These are phyloP conservation scores for Chinchilla lanigera DNA, from an alignment of 2,113 vertebrate genomes.

Conservation along the genomic window DNA sequence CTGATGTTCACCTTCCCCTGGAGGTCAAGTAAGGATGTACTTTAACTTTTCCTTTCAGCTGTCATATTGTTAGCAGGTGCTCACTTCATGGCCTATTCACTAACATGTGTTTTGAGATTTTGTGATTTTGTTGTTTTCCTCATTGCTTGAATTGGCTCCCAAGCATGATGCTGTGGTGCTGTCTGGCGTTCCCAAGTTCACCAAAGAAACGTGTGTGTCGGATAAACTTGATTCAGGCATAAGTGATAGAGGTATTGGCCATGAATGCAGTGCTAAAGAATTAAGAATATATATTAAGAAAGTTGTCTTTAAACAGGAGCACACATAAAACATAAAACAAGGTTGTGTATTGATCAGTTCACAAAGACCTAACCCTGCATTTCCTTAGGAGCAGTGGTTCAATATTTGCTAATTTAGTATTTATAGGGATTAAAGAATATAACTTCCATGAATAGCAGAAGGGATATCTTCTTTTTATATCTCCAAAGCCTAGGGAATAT, in stretches of 20 bases:
- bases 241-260: neutral
- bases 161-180: neutral
- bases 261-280: neutral
- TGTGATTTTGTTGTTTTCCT: neutral
- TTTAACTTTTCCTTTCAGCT: neutral
- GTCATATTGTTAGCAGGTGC: neutral
- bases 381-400: neutral
- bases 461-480: neutral
- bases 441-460: neutral
- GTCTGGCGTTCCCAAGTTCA: neutral
- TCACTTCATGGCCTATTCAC: neutral
- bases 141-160: neutral
- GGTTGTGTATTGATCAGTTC: neutral
- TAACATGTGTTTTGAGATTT: neutral
- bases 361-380: neutral
- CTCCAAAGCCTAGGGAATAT: neutral
- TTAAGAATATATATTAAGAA: neutral
- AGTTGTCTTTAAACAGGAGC: neutral
- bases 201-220: neutral
- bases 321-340: neutral
- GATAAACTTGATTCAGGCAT: neutral
- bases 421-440: neutral
- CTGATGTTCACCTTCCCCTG: neutral
- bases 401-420: neutral
- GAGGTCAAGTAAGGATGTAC: neutral